Evolutionary conservation across 2,888 invertebrate species (phyloP).

Genomic region (Drosophila dives): DNA sequence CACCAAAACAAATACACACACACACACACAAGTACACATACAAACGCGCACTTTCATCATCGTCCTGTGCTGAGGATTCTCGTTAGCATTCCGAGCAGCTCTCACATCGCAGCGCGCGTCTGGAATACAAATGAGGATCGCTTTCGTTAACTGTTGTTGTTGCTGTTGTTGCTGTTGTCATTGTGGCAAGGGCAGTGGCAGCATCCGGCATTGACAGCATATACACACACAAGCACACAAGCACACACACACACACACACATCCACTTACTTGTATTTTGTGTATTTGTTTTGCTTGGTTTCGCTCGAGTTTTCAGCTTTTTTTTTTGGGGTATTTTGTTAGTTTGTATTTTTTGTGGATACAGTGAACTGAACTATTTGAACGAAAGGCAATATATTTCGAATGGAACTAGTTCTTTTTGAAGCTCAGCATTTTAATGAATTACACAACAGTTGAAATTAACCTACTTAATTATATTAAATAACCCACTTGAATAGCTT

Average conservation of each 20-base stretch:
- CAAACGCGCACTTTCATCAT: slow-evolving; percentile 74
- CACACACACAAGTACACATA: slow-evolving; percentile 4
- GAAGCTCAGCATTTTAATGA: not conserved
- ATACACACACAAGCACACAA: slow-evolving; percentile 35
- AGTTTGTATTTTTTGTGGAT: slow-evolving; percentile 28
- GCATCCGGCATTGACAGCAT: slow-evolving; percentile 78
- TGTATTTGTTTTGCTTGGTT: slow-evolving; percentile 55
- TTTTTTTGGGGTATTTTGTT: slow-evolving; percentile 45
- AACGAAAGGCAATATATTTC: not conserved
- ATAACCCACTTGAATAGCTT: not conserved
- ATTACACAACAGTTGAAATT: not conserved
- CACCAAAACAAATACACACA: slow-evolving; percentile 29
- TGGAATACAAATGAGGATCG: slow-evolving; percentile 84
- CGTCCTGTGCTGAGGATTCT: slow-evolving; percentile 56
- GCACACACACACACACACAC: slow-evolving; percentile 16
- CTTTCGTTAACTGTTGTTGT: slow-evolving; percentile 60
- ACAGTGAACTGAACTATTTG: slow-evolving; percentile 15
- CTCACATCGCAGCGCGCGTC: slow-evolving; percentile 79
- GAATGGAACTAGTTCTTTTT: slow-evolving; percentile 26
- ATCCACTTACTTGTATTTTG: slow-evolving; percentile 35
- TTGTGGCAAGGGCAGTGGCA: slow-evolving; percentile 58
- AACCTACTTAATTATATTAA: not conserved
- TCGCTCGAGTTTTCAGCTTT: slow-evolving; percentile 42
- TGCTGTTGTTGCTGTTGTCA: slow-evolving; percentile 35
- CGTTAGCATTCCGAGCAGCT: slow-evolving; percentile 70